phyloP scores from a whole-genome alignment of 2,888 invertebrate species.

The Archips crataeganus region DNA sequence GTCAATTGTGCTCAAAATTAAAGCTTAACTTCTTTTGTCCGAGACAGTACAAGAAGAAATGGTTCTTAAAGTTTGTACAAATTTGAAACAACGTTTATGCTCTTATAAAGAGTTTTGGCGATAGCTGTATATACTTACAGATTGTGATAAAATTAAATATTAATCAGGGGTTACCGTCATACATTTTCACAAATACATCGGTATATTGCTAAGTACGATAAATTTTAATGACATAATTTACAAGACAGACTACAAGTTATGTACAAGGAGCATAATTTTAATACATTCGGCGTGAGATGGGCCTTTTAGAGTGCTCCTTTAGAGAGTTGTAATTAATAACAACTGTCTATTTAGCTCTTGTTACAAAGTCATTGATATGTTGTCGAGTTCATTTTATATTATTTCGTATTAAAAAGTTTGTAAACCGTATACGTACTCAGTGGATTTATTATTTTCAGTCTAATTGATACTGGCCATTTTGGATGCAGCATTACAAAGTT shows the following conservation, averaged over 20 bases:
- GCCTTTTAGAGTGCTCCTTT: not conserved
- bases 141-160: not conserved
- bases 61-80: no score
- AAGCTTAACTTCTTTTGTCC: no score
- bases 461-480: not conserved
- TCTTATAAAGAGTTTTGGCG: no score
- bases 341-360: not conserved
- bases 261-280: not conserved
- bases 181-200: not conserved
- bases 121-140: no score
- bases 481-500: not conserved
- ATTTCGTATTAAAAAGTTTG: slow-evolving; percentile 14
- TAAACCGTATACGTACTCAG: slow-evolving; percentile 35
- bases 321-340: not conserved
- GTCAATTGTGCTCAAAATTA: no score
- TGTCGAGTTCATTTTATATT: slow-evolving; percentile 1
- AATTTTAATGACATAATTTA: not conserved
- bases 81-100: no score
- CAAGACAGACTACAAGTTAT: not conserved
- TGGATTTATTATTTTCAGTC: not conserved
- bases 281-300: not conserved
- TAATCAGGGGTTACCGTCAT: not conserved
- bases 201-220: not conserved
- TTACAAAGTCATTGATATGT: slow-evolving; percentile 27
- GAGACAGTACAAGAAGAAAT: no score